phyloP scores from a whole-genome alignment of 2,888 invertebrate species.

The Luperina nickerlii region DNA sequence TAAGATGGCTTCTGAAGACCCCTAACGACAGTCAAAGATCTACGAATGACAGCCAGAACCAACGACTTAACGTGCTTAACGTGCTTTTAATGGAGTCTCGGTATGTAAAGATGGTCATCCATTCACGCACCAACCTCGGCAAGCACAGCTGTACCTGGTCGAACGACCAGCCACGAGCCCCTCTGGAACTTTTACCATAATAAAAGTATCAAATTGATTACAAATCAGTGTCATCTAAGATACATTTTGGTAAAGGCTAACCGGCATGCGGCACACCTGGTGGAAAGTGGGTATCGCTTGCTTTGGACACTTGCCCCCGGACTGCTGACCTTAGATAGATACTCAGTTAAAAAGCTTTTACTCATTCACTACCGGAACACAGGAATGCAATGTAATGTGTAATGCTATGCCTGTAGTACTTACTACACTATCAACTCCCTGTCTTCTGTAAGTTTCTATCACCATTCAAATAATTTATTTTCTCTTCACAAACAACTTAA shows the following conservation, averaged over 20 bases:
- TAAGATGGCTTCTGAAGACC: too few species aligned
- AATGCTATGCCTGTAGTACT: not conserved
- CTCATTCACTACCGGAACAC: not conserved
- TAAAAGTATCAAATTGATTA: not conserved
- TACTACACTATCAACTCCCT: not conserved
- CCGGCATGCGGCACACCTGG: not conserved
- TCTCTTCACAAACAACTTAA: too few species aligned
- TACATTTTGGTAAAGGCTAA: not conserved
- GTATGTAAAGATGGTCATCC: too few species aligned
- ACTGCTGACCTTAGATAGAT: not conserved
- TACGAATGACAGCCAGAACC: too few species aligned
- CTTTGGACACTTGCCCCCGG: conserved; percentile 4
- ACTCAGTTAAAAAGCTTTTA: not conserved
- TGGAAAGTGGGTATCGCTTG: conserved; percentile 9
- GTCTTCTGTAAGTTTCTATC: not conserved
- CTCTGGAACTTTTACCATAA: too few species aligned
- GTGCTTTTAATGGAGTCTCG: too few species aligned
- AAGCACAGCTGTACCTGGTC: too few species aligned
- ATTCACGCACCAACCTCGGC: too few species aligned
- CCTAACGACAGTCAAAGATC: too few species aligned
- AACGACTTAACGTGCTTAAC: too few species aligned
- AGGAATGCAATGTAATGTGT: not conserved
- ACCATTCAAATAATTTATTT: too few species aligned
- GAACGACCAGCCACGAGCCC: too few species aligned
- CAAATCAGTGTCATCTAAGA: not conserved